Evolutionary conservation across 2,888 invertebrate species (phyloP), one percentile per base, ranked within the genome.

Genomic region (Ophion costatus): DNA sequence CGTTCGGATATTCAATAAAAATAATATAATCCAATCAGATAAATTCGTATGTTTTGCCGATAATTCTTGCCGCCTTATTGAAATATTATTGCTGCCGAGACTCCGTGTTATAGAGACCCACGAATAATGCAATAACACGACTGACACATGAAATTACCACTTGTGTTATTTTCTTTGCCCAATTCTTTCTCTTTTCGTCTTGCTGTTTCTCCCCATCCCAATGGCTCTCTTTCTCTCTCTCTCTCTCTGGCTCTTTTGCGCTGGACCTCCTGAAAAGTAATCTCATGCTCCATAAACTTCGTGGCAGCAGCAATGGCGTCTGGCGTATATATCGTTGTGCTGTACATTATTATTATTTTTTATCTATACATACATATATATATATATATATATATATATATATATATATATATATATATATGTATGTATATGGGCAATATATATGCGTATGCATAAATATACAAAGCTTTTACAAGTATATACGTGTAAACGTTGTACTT

Each of bases 271-370:
- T 88, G 87, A 88, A 88, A 89, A 89, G 90, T 89, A 90, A 91
- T 91, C 90, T 90, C 90, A 88, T 89, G 90, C 87, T 87, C 88
- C 89, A 90, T 91, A 90, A 90, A 90, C 88, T 85, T 82, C 81
- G 86, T 87, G 84, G 88, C 88, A 89, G 88, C 88, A 82, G 82
- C 70, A 59, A 74, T 73, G 73, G 59, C 73, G 29, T 59, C 82
- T 79, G 84, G 83, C 88, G 88, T 86, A 83, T 9, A 38, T 38
- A 38, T 38, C 87, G 82, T 22, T 73, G 24, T 22, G 42, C 59
- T 74, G 61, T 74, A 63, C 61, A 63, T 74, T 61, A 45, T n/a
- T 51, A 51, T 22, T 24, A 7, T 20, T 42, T 22, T 29, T n/a
- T 59, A 38, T 38, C 7, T 38, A 64, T 69, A 66, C 57, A 77